These are phyloP conservation scores for Drosophila paulistorum DNA, from an alignment of 1,140 invertebrate genomes.

Conservation along the genomic window DNA sequence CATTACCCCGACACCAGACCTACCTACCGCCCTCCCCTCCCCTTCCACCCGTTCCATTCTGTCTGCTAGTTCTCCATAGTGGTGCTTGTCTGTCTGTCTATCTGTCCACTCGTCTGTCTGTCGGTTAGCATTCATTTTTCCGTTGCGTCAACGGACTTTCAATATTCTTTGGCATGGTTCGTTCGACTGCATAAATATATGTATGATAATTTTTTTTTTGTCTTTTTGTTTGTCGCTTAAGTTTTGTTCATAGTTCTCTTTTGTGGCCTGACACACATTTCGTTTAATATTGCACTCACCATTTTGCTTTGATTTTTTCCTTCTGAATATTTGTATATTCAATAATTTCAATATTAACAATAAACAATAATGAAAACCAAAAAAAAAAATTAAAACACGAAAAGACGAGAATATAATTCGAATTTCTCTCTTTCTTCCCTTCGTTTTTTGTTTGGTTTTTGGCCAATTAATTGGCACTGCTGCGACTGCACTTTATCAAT, in stretches of 20 bases:
- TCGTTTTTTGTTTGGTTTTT: not conserved
- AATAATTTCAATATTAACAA: not conserved
- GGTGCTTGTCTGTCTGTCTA: constrained; percentile 25
- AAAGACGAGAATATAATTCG: not conserved
- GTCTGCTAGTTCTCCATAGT: constrained; percentile 50
- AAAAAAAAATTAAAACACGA: not conserved
- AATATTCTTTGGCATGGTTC: constrained; percentile 67
- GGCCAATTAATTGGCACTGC: constrained; percentile 10
- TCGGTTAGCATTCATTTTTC: constrained; percentile 68
- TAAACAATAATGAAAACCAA: too few species aligned
- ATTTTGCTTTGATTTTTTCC: constrained; percentile 17
- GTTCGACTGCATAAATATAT: constrained; percentile 26
- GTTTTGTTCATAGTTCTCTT: constrained; percentile 21
- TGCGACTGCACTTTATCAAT: not conserved
- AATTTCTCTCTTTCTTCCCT: not conserved
- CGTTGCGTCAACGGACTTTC: constrained; percentile 68
- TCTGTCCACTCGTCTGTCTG: constrained; percentile 12
- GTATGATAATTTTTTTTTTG: constrained; percentile 32
- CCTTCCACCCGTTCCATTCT: constrained; percentile 11
- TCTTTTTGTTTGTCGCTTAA: constrained; percentile 7
- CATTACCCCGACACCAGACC: constrained; percentile 4
- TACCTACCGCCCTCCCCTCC: not conserved
- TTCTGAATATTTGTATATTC: not conserved
- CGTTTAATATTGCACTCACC: constrained; percentile 28
- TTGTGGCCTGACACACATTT: constrained; percentile 52